Base-by-base conservation (phyloP, 2,797 vertebrate species). In the Phoxinus dragarum region DNA sequence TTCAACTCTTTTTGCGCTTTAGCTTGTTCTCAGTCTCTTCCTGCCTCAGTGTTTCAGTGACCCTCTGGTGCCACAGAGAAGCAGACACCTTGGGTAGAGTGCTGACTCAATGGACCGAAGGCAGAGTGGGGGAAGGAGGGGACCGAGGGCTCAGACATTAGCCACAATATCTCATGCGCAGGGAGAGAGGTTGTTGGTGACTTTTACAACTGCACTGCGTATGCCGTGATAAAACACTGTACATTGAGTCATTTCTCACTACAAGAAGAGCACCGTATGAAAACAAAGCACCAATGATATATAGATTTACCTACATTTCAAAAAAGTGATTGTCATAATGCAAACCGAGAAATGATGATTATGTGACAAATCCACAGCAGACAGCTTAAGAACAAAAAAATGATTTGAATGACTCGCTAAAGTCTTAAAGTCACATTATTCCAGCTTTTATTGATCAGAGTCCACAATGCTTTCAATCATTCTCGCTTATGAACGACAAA, bases 61-160 rank as follows among this genome's bases (percentile, higher is more conserved):
- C 79, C 74, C 71, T 84, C 40, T 84, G 93, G 94, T 93, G 92
- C 92, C 92, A 93, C 92, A 93, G 93, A 90, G 93, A 89, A 91
- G 90, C 95, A 95, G 94, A 95, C 95, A 95, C 94, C 94, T 95
- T 95, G 94, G 93, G 91, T 92, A 95, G 92, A 85, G 92, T 94
- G 95, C 95, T 95, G 95, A 95, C 94, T 95, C 94, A 95, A 94
- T 94, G 92, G 86, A 90, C 92, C 92, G 93, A 89, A 90, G 90
- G 90, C 82, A 84, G 90, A 82, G 90, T 89, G 88, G 91, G 82
- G 79, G 85, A 82, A 84, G 59, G 76, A 77, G 78, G 89, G 84
- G 67, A 82, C 91, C 88, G 31, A 89, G 90, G 90, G 91, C 92
- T 94, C 93, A 92, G 92, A 94, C 93, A 94, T 94, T 93, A 93